Evolutionary conservation across 2,113 vertebrate species (phyloP).

Genomic region (Panurus biarmicus): DNA sequence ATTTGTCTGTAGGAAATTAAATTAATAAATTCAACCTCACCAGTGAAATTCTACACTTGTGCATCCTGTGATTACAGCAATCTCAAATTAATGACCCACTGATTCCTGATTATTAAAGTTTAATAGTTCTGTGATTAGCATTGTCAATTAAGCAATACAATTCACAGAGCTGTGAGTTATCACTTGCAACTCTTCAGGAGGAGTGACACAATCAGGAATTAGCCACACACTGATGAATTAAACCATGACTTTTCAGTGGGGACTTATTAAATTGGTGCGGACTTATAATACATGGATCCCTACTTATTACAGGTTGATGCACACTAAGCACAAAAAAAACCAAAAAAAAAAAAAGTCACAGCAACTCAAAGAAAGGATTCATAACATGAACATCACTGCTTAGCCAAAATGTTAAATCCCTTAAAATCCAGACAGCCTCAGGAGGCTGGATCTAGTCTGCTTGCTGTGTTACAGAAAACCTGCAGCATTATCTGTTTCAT

Average conservation of each 20-base stretch:
- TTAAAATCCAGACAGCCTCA: not conserved
- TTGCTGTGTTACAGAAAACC: not conserved
- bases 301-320: not conserved
- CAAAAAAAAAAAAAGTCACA: too few relatives aligned
- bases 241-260: not conserved
- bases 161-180: not conserved
- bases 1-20: constrained; percentile 50
- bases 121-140: constrained; percentile 45
- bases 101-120: constrained; percentile 60
- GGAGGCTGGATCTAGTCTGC: not conserved
- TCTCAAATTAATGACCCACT: constrained; percentile 51
- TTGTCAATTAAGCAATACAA: constrained; percentile 36
- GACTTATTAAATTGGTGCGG: not conserved
- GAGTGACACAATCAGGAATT: not conserved
- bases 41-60: constrained; percentile 31
- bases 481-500: not conserved
- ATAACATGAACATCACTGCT: not conserved
- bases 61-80: constrained; percentile 36
- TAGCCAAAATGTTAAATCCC: constrained; percentile 8
- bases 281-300: not conserved
- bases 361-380: not conserved
- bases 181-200: not conserved
- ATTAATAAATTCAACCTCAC: constrained; percentile 26
- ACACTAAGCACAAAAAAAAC: not conserved
- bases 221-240: not conserved